phyloP scores from a whole-genome alignment of 2,113 vertebrate genomes.

The Anoura caudifer region DNA sequence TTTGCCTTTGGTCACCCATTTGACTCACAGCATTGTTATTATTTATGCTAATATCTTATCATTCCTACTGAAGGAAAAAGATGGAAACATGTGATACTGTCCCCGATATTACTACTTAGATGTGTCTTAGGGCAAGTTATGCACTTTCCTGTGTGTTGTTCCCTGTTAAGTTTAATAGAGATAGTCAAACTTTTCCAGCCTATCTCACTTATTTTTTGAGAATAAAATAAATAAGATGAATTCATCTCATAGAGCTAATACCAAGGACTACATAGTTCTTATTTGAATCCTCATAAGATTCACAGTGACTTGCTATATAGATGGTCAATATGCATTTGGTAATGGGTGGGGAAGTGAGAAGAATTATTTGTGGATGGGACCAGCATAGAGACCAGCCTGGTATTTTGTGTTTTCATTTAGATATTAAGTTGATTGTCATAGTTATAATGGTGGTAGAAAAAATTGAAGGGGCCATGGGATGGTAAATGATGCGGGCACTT shows the following conservation, averaged over 20 bases:
- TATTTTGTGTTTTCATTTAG: constrained; percentile 7
- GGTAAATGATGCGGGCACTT: neutral
- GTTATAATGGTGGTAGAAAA: neutral
- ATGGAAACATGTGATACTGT: neutral
- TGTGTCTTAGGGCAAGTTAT: neutral
- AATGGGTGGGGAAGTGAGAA: neutral
- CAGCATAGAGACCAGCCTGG: neutral
- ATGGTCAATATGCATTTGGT: neutral
- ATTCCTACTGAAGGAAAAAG: neutral
- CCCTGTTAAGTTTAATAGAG: neutral
- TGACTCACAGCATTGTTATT: neutral
- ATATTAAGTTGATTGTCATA: neutral
- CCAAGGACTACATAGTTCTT: neutral
- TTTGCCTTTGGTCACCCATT: neutral
- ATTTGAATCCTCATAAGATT: neutral
- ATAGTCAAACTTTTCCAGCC: neutral
- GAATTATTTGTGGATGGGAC: neutral
- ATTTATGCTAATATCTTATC: neutral
- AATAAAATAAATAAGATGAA: neutral
- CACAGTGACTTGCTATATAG: neutral
- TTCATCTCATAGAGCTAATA: neutral
- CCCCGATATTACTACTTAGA: neutral
- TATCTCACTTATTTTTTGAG: neutral
- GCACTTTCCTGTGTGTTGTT: neutral
- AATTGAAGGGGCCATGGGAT: neutral